Evolutionary conservation across 2,888 invertebrate species (phyloP).

Genomic region (Helobdella robusta): DNA sequence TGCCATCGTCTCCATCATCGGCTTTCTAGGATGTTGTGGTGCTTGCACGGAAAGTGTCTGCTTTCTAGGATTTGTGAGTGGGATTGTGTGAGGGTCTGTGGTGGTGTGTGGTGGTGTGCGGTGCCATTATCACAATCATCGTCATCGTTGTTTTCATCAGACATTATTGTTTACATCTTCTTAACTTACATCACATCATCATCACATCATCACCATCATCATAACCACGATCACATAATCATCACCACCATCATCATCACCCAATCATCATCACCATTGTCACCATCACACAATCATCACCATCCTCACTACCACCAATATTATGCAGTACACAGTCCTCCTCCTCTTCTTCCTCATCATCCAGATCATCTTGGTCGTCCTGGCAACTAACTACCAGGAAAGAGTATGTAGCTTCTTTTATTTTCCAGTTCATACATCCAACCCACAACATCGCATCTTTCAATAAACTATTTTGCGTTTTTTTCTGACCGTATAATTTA

Average conservation of each 20-base stretch:
- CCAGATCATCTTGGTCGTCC: constrained; percentile 13
- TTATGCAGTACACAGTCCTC: constrained; percentile 16
- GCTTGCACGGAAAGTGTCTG: constrained; percentile 30
- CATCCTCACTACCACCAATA: neutral
- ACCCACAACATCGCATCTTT: too few relatives aligned
- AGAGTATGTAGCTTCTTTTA: neutral
- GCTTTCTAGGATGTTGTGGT: constrained; percentile 27
- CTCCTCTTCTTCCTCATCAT: constrained; percentile 20
- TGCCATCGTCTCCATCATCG: constrained; percentile 24
- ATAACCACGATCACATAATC: neutral
- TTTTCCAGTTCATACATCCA: too few relatives aligned
- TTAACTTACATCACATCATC: neutral
- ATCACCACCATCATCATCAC: neutral
- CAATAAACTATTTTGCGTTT: neutral
- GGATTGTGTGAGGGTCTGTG: neutral
- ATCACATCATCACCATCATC: neutral
- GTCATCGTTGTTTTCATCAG: neutral
- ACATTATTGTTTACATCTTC: neutral
- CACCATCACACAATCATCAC: neutral
- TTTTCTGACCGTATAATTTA: neutral
- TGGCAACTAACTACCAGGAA: constrained; percentile 17
- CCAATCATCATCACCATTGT: neutral
- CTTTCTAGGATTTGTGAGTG: constrained; percentile 29
- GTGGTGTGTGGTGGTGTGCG: neutral
- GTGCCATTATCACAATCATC: neutral